Evolutionary conservation across 2,113 vertebrate species (phyloP).

Genomic region (Pitta sordida): DNA sequence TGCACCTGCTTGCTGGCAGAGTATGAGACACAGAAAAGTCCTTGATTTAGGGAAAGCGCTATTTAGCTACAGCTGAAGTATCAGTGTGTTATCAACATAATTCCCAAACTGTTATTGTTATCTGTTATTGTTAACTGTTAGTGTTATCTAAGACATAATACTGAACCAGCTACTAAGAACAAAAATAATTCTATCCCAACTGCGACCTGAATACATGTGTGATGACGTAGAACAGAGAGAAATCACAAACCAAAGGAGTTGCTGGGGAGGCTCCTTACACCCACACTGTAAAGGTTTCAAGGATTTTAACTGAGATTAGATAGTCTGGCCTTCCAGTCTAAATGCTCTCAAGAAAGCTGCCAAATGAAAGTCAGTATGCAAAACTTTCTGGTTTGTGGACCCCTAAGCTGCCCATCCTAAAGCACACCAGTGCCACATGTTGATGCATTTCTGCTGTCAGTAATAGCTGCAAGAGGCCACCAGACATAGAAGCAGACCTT

Average conservation of each 20-base stretch:
- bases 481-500: accelerated
- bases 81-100: background rate
- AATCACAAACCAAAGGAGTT: background rate
- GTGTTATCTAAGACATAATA: background rate
- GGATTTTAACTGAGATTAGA: background rate
- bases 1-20: background rate
- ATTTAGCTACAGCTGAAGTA: background rate
- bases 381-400: background rate
- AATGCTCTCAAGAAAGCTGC: background rate
- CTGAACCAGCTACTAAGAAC: background rate
- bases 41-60: background rate
- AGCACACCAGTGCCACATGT: background rate
- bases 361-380: background rate
- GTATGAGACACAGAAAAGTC: background rate
- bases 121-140: too few relatives aligned
- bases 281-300: background rate
- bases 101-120: too few relatives aligned
- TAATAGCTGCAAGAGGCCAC: background rate
- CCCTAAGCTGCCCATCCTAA: background rate
- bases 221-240: background rate
- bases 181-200: background rate
- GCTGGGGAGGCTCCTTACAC: background rate
- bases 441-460: background rate
- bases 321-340: background rate
- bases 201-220: background rate